Evolutionary conservation across 2,888 invertebrate genomes (phyloP).

Genomic region (Drosophila robusta): DNA sequence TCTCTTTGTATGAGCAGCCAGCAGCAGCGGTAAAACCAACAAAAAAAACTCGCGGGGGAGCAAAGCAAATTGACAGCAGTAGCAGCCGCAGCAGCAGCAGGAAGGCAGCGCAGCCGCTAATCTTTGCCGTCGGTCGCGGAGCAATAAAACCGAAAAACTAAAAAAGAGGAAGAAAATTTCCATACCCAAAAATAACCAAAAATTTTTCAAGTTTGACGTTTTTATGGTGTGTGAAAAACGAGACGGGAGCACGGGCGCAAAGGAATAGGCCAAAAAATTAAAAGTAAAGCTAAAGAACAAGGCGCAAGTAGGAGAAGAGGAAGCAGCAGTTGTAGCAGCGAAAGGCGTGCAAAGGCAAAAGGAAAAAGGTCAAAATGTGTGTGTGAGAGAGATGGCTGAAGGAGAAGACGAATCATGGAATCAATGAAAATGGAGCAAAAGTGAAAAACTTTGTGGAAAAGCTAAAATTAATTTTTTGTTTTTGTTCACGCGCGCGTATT

Average conservation of each 20-base stretch:
- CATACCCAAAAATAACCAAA: constrained; percentile 70
- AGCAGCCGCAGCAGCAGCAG: constrained; percentile 44
- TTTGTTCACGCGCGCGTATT: constrained; percentile 71
- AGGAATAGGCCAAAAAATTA: constrained; percentile 62
- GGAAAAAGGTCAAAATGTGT: constrained; percentile 67
- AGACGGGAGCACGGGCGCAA: constrained; percentile 44
- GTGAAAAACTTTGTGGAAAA: constrained; percentile 73
- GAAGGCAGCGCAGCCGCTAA: constrained; percentile 73
- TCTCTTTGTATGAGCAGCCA: constrained; percentile 56
- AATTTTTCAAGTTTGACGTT: constrained; percentile 68
- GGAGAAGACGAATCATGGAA: constrained; percentile 44
- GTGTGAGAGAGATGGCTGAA: constrained; percentile 25
- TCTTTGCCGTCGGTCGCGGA: constrained; percentile 60
- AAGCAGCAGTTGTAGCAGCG: constrained; percentile 41
- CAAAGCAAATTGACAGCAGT: constrained; percentile 57
- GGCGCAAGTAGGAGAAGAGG: constrained; percentile 47
- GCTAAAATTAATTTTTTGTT: constrained; percentile 79
- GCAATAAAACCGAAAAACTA: constrained; percentile 45
- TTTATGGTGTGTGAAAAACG: constrained; percentile 65
- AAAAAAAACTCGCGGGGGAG: constrained; percentile 58
- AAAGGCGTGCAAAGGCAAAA: constrained; percentile 61
- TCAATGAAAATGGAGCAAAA: constrained; percentile 73
- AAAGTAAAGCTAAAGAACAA: constrained; percentile 69
- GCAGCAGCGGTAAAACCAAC: constrained; percentile 56
- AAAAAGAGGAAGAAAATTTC: constrained; percentile 58